These are phyloP conservation scores for Sipha flava DNA, from an alignment of 1,140 invertebrate genomes.

Conservation along the genomic window DNA sequence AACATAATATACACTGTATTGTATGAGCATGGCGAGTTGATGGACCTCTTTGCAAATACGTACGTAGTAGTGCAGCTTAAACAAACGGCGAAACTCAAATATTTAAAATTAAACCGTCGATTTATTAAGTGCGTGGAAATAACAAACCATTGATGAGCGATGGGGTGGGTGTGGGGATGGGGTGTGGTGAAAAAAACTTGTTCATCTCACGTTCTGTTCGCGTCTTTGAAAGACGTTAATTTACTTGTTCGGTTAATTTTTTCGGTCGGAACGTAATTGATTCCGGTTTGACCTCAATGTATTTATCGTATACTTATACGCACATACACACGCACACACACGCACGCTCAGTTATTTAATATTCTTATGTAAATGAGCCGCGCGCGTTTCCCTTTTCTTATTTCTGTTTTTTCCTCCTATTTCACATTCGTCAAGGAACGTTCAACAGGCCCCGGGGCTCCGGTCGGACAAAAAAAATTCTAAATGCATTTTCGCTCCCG, in stretches of 20 bases:
- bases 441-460: background rate
- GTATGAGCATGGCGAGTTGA: no score
- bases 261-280: conserved; percentile 6
- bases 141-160: no score
- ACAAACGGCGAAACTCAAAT: no score
- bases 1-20: no score
- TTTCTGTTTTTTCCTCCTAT: conserved; percentile 17
- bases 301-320: background rate
- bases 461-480: background rate
- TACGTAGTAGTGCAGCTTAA: no score
- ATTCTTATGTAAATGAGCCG: conserved; percentile 18
- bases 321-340: background rate
- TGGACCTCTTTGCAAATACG: no score
- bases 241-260: background rate
- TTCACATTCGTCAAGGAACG: conserved; percentile 21
- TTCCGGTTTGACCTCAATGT: conserved; percentile 1
- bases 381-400: conserved; percentile 16
- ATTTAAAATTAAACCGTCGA: no score
- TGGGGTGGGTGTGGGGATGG: no score
- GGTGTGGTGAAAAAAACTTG: background rate
- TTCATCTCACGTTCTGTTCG: no score
- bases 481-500: conserved; percentile 5
- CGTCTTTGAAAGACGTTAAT: background rate
- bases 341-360: background rate
- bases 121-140: background rate